Evolutionary conservation across 2,888 invertebrate genomes (phyloP), one percentile per base, ranked within the genome.

Genomic region (Iselma pallidipennis): DNA sequence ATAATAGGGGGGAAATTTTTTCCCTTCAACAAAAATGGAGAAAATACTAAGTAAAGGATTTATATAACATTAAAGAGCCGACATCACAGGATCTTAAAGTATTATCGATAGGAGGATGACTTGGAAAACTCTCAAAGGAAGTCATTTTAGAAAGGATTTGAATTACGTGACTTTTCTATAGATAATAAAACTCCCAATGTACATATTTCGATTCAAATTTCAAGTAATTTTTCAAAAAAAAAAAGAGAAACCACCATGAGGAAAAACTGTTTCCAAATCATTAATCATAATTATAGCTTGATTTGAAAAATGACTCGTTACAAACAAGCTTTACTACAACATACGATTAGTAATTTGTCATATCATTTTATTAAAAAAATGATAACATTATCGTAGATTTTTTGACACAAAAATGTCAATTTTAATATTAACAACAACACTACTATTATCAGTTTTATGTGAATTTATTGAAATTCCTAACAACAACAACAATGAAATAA

Each of bases 311-410:
- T 45, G 14, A 48, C 6, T 48, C 28, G 21, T 48, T 48, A 48
- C 28, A 19, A 49, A n/a, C n/a, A n/a, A n/a, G n/a, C n/a, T n/a
- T n/a, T n/a, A n/a, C n/a, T n/a, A n/a, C n/a, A n/a, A n/a, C n/a
- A n/a, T 48, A 16, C 23, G 19, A 26, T 31, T 29, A 25, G n/a
- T 16, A 28, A 51, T 28, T 26, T 37, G 26, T 29, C 14, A 9
- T 12, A 50, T 57, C 50, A 57, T 37, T 45, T 57, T 57, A 57
- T 51, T 52, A 57, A 37, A 51, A 50, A 33, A 4, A n/a, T 3
- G 2, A 33, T 33, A 33, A 10, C 14, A 14, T n/a, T 33, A 14
- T 33, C 14, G 5, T 33, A 33, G 31, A 14, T 1, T 37, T 6
- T 37, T 37, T 37, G 37, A 37, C 37, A 37, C 9, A 37, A 37